Evolutionary conservation across 2,113 vertebrate species (phyloP).

Genomic region (Scophthalmus maximus): DNA sequence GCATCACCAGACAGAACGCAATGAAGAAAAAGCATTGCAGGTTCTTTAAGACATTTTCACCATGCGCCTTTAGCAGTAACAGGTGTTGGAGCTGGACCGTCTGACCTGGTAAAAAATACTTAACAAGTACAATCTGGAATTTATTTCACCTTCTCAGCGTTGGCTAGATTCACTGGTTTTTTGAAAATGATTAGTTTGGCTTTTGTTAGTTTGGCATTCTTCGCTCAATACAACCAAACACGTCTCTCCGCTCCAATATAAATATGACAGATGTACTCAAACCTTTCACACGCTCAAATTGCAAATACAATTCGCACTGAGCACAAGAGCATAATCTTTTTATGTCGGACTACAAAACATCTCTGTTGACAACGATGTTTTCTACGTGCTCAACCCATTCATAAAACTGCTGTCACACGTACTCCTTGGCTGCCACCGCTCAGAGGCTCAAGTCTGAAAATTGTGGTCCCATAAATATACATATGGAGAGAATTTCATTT

Average conservation of each 20-base stretch:
- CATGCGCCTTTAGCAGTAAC: background rate
- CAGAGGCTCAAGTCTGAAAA: no score
- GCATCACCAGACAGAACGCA: background rate
- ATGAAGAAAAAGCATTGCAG: background rate
- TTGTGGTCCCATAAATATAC: no score
- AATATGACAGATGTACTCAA: background rate
- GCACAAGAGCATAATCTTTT: no score
- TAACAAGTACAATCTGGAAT: slow-evolving; percentile 3
- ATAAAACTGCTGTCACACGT: background rate
- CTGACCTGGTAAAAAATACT: slow-evolving; percentile 11
- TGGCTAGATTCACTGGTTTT: slow-evolving; percentile 5
- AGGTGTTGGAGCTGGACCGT: background rate
- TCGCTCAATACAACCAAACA: background rate
- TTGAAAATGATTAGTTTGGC: background rate
- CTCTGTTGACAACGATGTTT: background rate
- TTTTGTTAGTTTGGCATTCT: background rate
- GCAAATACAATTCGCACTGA: background rate
- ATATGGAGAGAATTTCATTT: no score
- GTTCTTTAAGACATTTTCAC: background rate
- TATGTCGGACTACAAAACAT: no score
- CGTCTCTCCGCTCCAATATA: background rate
- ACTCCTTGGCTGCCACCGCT: no score
- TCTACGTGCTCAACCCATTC: background rate
- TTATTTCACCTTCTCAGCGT: slow-evolving; percentile 16
- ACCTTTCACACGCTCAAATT: background rate